phyloP scores from a whole-genome alignment of 2,113 vertebrate genomes.

The Todiramphus saurophagus region DNA sequence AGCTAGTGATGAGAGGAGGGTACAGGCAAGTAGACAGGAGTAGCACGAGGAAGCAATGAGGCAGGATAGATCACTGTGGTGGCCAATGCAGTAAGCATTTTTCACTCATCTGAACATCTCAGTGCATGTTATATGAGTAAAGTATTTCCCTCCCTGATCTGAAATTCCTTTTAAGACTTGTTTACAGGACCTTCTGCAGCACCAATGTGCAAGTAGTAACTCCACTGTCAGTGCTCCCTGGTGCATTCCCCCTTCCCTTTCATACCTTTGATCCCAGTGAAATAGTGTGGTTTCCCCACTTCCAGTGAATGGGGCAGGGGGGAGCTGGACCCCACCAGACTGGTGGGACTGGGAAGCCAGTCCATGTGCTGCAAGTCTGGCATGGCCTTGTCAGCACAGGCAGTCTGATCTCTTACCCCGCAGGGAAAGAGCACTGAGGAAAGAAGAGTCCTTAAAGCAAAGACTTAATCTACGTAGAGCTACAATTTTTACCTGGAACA shows the following conservation, averaged over 20 bases:
- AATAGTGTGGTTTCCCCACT: fast-evolving
- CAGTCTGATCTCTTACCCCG: neutral
- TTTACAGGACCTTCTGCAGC: neutral
- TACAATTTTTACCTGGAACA: neutral
- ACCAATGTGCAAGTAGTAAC: neutral
- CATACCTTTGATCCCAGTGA: neutral
- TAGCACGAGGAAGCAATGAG: neutral
- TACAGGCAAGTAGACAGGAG: neutral
- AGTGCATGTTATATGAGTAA: neutral
- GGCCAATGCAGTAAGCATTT: neutral
- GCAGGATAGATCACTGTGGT: neutral
- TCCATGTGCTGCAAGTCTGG: too few species aligned
- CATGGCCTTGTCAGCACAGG: neutral
- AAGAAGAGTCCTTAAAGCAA: neutral
- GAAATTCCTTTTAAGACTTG: neutral
- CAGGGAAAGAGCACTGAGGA: neutral
- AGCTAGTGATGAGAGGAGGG: neutral
- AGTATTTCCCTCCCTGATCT: neutral
- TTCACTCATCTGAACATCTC: neutral
- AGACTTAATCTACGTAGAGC: neutral
- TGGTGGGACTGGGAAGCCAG: neutral
- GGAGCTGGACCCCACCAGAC: neutral
- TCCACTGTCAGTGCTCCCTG: neutral
- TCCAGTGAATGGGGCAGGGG: neutral
- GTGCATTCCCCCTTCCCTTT: neutral